phyloP scores from a whole-genome alignment of 2,797 vertebrate genomes.

The Danio albolineatus region DNA sequence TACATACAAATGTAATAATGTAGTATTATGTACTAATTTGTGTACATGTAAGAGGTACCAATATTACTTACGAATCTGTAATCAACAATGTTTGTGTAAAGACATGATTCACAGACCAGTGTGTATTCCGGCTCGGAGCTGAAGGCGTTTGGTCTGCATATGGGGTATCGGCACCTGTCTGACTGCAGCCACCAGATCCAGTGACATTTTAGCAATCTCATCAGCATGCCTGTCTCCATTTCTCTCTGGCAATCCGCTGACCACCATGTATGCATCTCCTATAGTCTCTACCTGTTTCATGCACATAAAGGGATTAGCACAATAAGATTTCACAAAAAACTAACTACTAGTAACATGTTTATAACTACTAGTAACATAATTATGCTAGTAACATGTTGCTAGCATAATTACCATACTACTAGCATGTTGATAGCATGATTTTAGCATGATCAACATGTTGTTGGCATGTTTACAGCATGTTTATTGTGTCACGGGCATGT shows the following conservation, averaged over 20 bases:
- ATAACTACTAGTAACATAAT: no score
- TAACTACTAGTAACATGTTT: no score
- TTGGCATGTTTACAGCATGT: no score
- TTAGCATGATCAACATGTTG: no score
- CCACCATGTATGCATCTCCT: constrained; percentile 92
- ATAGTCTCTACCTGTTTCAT: constrained; percentile 87
- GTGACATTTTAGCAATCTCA: constrained; percentile 89
- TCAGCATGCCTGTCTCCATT: constrained; percentile 85
- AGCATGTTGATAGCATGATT: no score
- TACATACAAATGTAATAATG: no score
- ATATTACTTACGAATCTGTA: neutral
- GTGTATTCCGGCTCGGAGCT: constrained; percentile 88
- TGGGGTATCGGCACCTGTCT: constrained; percentile 87
- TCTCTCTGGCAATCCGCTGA: constrained; percentile 87
- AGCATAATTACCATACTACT: no score
- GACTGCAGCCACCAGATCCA: constrained; percentile 89
- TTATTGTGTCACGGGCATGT: no score
- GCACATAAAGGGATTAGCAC: no score
- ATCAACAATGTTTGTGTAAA: neutral
- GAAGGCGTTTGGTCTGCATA: constrained; percentile 81
- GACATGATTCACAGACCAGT: constrained; percentile 73
- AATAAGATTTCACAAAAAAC: no score
- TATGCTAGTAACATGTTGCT: no score
- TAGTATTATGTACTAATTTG: no score
- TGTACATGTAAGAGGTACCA: neutral